Evolutionary conservation across 1,140 invertebrate genomes (phyloP).

Genomic region (Zelostemma sp.): DNA sequence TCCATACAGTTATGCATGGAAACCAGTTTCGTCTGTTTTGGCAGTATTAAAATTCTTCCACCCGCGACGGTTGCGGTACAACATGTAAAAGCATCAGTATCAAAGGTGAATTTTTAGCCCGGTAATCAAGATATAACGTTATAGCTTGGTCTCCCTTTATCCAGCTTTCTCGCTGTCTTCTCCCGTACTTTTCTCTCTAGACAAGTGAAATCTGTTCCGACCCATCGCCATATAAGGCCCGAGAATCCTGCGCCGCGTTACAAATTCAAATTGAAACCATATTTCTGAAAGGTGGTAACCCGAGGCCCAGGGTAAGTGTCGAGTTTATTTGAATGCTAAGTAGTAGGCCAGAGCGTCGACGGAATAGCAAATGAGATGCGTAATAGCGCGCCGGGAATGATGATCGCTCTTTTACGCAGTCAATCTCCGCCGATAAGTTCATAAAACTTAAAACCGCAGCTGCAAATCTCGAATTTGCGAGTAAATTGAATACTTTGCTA

Average conservation of each 20-base stretch:
- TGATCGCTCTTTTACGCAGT: conserved; percentile 30
- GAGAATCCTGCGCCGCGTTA: conserved; percentile 34
- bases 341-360: conserved; percentile 13
- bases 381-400: conserved; percentile 19
- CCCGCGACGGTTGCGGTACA: conserved; percentile 1
- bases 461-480: too few relatives aligned
- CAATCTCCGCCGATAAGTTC: neutral
- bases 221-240: conserved; percentile 38
- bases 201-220: conserved; percentile 25
- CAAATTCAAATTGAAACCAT: conserved; percentile 50
- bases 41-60: conserved; percentile 1
- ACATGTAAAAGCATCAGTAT: neutral
- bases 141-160: conserved; percentile 17
- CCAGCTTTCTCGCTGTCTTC: conserved; percentile 10
- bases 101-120: conserved; percentile 10
- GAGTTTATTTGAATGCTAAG: conserved; percentile 33
- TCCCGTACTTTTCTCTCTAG: conserved; percentile 31
- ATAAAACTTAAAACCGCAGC: neutral
- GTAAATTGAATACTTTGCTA: too few relatives aligned
- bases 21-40: conserved; percentile 1
- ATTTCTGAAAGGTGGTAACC: conserved; percentile 36
- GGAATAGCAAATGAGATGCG: conserved; percentile 39
- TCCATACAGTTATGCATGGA: neutral
- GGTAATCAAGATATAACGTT: conserved; percentile 46
- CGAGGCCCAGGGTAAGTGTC: conserved; percentile 25